Conservation (phyloP, 2,888 invertebrate species). For the Agelastica alni region DNA sequence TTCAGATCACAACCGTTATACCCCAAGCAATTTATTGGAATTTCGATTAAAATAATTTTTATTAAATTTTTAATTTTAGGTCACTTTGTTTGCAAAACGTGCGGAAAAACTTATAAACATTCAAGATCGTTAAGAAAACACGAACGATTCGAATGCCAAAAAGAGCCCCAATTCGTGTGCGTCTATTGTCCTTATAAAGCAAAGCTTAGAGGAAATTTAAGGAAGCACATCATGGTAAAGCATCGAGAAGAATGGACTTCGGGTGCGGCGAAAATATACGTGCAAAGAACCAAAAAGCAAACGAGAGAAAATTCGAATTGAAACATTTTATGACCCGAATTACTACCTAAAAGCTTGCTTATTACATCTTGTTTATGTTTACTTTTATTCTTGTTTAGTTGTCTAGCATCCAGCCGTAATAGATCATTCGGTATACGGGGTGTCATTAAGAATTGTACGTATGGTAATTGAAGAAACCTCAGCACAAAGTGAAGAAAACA, state of each 20-base stretch:
- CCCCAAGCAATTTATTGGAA: no score
- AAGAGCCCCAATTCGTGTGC: constrained; percentile 35
- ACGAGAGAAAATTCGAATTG: not conserved
- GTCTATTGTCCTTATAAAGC: constrained; percentile 30
- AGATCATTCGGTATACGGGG: no score
- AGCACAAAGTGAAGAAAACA: no score
- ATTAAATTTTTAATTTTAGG: constrained; percentile 19
- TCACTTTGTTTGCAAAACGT: constrained; percentile 37
- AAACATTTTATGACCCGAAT: no score
- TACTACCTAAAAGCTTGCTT: no score
- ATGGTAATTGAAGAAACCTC: no score
- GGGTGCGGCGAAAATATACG: constrained; percentile 27
- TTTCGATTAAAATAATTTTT: no score
- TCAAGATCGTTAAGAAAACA: constrained; percentile 35
- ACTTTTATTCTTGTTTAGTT: no score
- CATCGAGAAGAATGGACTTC: constrained; percentile 29
- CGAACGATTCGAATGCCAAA: constrained; percentile 37
- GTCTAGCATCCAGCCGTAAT: no score
- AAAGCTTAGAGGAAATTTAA: constrained; percentile 23
- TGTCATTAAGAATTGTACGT: no score
- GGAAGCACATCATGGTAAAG: constrained; percentile 20
- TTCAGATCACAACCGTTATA: no score
- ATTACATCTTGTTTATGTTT: no score
- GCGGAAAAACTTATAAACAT: constrained; percentile 45
- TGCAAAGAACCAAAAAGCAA: constrained; percentile 19